These are phyloP conservation scores for Lagenorhynchus albirostris DNA, from an alignment of 2,113 vertebrate species.

Conservation along the genomic window DNA sequence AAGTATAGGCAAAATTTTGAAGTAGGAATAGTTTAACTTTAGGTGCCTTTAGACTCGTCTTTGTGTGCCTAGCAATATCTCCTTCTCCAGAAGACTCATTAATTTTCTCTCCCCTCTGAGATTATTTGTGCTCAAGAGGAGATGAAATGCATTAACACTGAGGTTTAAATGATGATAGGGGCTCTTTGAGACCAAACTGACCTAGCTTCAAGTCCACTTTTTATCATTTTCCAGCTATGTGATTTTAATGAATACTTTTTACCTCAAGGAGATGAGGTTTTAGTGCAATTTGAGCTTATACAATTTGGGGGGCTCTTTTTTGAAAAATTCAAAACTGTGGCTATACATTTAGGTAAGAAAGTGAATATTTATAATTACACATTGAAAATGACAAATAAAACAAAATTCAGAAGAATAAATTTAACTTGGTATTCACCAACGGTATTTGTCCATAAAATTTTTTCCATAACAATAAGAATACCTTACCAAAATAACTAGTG, in stretches of 20 bases:
- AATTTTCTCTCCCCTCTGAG: not conserved
- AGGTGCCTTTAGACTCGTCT: not conserved
- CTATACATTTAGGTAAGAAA: not conserved
- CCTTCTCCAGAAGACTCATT: not conserved
- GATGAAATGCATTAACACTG: conserved; percentile 3
- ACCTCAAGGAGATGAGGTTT: not conserved
- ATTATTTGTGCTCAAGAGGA: conserved; percentile 28
- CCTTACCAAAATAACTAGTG: not conserved
- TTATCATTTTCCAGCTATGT: conserved; percentile 15
- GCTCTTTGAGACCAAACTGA: not conserved
- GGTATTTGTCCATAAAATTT: not conserved
- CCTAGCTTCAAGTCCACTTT: not conserved
- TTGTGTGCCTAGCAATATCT: not conserved
- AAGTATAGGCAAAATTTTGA: conserved; percentile 14
- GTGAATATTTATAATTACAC: not conserved
- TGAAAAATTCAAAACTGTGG: not conserved
- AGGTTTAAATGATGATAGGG: conserved; percentile 17
- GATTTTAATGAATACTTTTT: conserved; percentile 42
- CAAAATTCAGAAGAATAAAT: not conserved
- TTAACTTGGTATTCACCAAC: not conserved
- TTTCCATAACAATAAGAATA: not conserved
- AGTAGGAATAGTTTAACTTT: not conserved
- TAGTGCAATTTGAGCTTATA: not conserved
- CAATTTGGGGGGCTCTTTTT: not conserved
- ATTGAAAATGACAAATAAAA: not conserved